Base-by-base conservation (phyloP, 1,140 invertebrate species). In the Paracyclopina nana region DNA sequence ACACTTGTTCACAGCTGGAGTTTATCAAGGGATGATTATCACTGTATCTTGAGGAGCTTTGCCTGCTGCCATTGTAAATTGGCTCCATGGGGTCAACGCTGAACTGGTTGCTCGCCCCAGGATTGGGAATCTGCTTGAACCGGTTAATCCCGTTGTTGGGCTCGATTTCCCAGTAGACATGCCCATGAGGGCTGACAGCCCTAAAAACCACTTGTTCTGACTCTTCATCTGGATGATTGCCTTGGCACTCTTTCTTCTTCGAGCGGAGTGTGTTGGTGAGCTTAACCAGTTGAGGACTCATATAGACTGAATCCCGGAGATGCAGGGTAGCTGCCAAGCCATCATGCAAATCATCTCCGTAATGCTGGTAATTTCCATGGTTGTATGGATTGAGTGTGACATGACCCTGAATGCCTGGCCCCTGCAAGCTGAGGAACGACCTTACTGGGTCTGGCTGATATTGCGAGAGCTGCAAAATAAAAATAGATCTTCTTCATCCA, bases 111-210 rank as follows among this genome's bases (percentile, higher is more conserved):
- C 20, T 38, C 34, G 34, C 14, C n/a, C 34, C 20, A n/a, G 34
- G 20, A 20, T 9, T 38, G 34, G 14, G 45, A 29, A 6, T 48
- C 25, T 6, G 27, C 45, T 48, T 48, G n/a, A 38, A 16, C 34
- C 9, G 34, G 20, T n/a, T 38, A 20, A 20, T 38, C 45, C 45
- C 27, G 20, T 31, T n/a, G n/a, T 52, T 52, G 18, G 50, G 50
- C 25, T 52, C 34, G 9, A 52, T 52, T 22, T 52, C 50, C 31
- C 40, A 52, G 28, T 52, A 52, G 16, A 52, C 40, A 45, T 52
- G 50, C 24, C 50, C 50, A 26, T 52, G 50, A 14, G 50, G 50
- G 25, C 30, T 42, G 11, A 52, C 40, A 1, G 50, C 50, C 4
- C 50, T 34, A 25, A 52, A 44, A 29, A 52, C 41, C 9, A 52